Evolutionary conservation across 2,113 vertebrate genomes (phyloP).

Genomic region (Antennarius striatus): DNA sequence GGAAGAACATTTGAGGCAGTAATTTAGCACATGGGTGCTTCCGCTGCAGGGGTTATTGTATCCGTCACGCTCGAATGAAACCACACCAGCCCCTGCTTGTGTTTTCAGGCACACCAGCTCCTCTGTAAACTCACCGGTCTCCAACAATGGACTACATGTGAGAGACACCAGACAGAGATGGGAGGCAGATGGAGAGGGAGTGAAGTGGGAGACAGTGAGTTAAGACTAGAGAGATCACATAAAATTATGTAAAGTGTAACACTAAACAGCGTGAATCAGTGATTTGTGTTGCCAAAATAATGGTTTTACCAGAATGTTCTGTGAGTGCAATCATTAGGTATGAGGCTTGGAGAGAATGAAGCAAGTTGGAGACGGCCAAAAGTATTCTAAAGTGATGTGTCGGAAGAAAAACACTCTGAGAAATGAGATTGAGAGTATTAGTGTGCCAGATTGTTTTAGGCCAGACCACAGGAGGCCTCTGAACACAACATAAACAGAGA

Average conservation of each 20-base stretch:
- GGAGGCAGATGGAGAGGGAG: conserved; percentile 10
- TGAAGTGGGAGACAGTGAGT: conserved; percentile 40
- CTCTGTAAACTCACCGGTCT: conserved; percentile 44
- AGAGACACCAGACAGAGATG: conserved; percentile 23
- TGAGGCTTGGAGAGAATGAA: conserved; percentile 4
- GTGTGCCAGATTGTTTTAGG: conserved; percentile 16
- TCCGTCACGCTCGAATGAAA: conserved; percentile 63
- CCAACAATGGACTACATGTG: conserved; percentile 49
- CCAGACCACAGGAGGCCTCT: conserved; percentile 58
- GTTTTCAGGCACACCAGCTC: conserved; percentile 55
- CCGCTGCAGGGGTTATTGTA: conserved; percentile 72
- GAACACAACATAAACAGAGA: conserved; percentile 63
- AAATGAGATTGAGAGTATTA: background rate
- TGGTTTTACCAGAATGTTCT: conserved; percentile 4
- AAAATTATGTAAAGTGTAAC: background rate
- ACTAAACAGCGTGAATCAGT: background rate
- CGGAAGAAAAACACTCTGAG: background rate
- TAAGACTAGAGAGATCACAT: conserved; percentile 3
- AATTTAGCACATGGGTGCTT: conserved; percentile 78
- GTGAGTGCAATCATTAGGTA: conserved; percentile 1
- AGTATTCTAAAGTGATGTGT: background rate
- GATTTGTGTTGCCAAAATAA: background rate
- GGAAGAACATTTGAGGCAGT: conserved; percentile 70
- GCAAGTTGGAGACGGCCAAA: background rate
- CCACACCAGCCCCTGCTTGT: conserved; percentile 52